Conservation (phyloP, 2,888 invertebrate genomes). For the Cryptocephalus primarius region DNA sequence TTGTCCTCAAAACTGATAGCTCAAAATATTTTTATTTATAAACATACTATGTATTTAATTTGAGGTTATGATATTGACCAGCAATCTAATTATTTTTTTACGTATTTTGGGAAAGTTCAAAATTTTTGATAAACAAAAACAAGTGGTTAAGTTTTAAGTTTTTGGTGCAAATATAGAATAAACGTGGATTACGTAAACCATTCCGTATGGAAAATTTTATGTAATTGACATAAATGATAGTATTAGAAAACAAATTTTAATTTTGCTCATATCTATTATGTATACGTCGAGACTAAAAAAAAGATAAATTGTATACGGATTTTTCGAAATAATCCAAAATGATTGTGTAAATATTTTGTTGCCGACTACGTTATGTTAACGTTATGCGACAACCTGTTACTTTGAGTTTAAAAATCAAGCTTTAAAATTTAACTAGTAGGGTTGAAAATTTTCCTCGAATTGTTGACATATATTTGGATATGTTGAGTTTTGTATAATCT, state of each 20-base stretch:
- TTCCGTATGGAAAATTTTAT: slow-evolving; percentile 4
- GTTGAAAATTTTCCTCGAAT: slow-evolving; percentile 14
- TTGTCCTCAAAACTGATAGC: slow-evolving; percentile 18
- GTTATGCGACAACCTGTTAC: slow-evolving; percentile 20
- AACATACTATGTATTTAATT: slow-evolving; percentile 13
- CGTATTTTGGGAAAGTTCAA: slow-evolving; percentile 8
- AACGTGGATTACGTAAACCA: slow-evolving; percentile 7
- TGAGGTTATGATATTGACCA: slow-evolving; percentile 7
- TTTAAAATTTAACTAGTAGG: slow-evolving; percentile 17
- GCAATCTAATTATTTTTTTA: slow-evolving; percentile 4
- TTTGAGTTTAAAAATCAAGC: slow-evolving; percentile 20
- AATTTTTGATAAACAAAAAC: slow-evolving; percentile 4
- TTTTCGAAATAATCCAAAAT: slow-evolving; percentile 9
- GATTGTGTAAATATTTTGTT: slow-evolving; percentile 17
- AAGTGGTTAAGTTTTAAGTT: slow-evolving; percentile 11
- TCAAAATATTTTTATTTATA: slow-evolving; percentile 17
- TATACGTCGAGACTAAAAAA: slow-evolving; percentile 10
- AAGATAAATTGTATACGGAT: slow-evolving; percentile 12
- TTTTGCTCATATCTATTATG: slow-evolving; percentile 14
- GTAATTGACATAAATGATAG: slow-evolving; percentile 6
- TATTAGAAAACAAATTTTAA: slow-evolving; percentile 11
- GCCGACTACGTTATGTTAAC: slow-evolving; percentile 22
- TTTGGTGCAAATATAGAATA: slow-evolving; percentile 22
- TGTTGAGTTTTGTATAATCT: slow-evolving; percentile 17
- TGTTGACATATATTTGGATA: slow-evolving; percentile 15